phyloP scores from a whole-genome alignment of 1,140 invertebrate species.

The Lysiphlebus fabarum region DNA sequence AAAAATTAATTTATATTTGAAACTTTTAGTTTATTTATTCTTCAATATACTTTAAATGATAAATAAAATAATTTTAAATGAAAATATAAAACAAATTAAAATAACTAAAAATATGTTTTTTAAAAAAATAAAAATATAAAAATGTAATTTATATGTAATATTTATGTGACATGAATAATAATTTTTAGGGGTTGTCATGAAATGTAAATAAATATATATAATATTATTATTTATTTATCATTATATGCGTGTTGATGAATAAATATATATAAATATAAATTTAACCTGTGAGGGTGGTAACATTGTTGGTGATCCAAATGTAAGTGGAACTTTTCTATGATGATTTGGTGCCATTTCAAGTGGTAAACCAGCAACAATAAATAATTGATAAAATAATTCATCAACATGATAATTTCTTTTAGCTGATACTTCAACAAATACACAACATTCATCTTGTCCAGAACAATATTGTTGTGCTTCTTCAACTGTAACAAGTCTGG shows the following conservation, averaged over 20 bases:
- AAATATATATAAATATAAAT: background rate
- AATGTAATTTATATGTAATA: too few species aligned
- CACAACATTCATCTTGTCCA: conserved; percentile 68
- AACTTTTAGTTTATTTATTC: too few species aligned
- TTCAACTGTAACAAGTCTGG: conserved; percentile 65
- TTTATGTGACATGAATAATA: too few species aligned
- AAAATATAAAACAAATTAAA: too few species aligned
- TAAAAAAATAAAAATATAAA: too few species aligned
- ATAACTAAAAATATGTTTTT: too few species aligned
- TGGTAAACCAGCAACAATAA: conserved; percentile 74
- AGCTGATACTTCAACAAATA: conserved; percentile 79
- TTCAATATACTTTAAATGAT: too few species aligned
- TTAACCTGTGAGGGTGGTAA: conserved; percentile 62
- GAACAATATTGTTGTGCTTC: conserved; percentile 69
- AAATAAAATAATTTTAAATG: too few species aligned
- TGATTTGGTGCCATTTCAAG: conserved; percentile 86
- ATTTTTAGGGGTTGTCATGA: too few species aligned
- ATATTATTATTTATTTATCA: background rate
- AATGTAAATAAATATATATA: background rate
- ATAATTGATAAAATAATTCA: conserved; percentile 77
- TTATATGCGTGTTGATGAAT: too few species aligned
- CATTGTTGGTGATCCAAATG: conserved; percentile 69
- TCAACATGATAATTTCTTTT: conserved; percentile 76
- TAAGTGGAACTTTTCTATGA: conserved; percentile 66
- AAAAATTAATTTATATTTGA: too few species aligned